Percentiles rank a stretch among this genome's conserved stretches.
phyloP scores from a whole-genome alignment of 2,113 vertebrate genomes.

The Isichthys henryi region DNA sequence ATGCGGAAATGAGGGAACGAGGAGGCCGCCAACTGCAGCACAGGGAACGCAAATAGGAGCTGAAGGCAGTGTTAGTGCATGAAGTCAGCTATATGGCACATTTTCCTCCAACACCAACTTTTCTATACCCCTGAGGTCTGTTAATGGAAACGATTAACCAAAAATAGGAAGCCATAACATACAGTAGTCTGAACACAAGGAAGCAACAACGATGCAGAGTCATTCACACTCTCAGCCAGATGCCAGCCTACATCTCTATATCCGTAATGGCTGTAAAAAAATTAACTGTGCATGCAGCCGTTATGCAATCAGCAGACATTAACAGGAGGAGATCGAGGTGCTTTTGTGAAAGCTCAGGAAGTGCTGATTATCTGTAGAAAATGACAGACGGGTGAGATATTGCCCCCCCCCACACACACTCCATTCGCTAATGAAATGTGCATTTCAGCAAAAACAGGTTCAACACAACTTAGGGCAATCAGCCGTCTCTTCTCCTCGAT shows the following conservation, averaged over 20 bases:
- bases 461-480: constrained; percentile 17
- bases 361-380: neutral
- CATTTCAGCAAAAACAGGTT: constrained; percentile 20
- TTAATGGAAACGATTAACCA: neutral
- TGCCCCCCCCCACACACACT: neutral
- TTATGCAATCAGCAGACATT: neutral
- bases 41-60: neutral
- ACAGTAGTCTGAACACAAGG: neutral
- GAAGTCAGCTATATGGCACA: neutral
- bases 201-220: neutral
- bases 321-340: too few relatives aligned
- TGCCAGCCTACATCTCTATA: neutral
- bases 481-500: constrained; percentile 22
- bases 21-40: neutral
- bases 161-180: neutral
- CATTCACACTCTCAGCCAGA: neutral
- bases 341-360: neutral
- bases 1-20: neutral
- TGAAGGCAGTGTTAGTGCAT: neutral
- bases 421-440: constrained; percentile 7
- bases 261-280: neutral
- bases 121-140: neutral
- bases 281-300: neutral
- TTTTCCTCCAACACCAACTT: neutral
- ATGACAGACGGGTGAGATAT: neutral